phyloP scores from a whole-genome alignment of 2,888 invertebrate genomes.

The Ischnus inquisitorius region DNA sequence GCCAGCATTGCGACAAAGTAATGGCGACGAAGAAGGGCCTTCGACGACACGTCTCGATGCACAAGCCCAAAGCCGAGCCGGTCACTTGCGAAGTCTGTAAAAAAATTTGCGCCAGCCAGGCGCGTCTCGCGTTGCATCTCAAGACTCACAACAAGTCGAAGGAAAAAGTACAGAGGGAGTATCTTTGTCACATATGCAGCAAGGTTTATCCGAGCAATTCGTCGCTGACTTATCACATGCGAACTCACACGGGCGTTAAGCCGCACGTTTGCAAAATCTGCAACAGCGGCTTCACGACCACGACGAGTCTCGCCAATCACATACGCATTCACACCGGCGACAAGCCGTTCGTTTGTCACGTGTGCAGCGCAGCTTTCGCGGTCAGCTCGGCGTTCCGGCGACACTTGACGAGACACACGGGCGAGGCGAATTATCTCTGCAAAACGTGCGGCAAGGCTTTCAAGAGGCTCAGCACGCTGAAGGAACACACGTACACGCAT shows the following conservation, averaged over 20 bases:
- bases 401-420: conserved; percentile 83
- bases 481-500: conserved; percentile 84
- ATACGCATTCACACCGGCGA: conserved; percentile 84
- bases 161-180: conserved; percentile 83
- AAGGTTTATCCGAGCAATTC: conserved; percentile 85
- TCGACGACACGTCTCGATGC: conserved; percentile 83
- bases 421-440: conserved; percentile 84
- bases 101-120: conserved; percentile 83
- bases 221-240: conserved; percentile 84
- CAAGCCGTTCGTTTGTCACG: conserved; percentile 84
- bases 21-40: conserved; percentile 84
- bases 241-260: conserved; percentile 84
- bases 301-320: conserved; percentile 83
- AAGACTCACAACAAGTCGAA: conserved; percentile 84
- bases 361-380: conserved; percentile 84
- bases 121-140: conserved; percentile 82
- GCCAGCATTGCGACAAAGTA: conserved; percentile 84
- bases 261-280: conserved; percentile 84
- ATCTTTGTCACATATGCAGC: conserved; percentile 84
- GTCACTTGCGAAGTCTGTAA: conserved; percentile 83
- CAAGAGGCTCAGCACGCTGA: conserved; percentile 83
- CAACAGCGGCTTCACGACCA: conserved; percentile 84
- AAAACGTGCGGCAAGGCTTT: conserved; percentile 84
- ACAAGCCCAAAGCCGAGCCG: conserved; percentile 84
- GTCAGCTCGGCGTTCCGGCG: conserved; percentile 83